These are phyloP conservation scores for Callyntrura sp. DNA, from an alignment of 2,888 invertebrate genomes.

Conservation along the genomic window DNA sequence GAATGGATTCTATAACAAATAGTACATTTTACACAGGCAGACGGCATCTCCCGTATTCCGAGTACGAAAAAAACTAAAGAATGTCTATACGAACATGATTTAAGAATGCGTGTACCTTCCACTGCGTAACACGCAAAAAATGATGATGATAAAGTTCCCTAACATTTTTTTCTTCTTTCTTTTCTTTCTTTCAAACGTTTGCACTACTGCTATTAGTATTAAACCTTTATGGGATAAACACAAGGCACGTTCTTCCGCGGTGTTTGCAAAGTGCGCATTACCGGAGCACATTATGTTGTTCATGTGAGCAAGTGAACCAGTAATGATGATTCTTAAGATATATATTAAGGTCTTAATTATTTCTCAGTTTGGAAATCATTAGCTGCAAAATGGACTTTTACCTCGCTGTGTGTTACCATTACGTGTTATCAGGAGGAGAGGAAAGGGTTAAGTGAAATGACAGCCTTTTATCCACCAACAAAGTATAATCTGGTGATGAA, in stretches of 20 bases:
- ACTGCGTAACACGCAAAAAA: too few species aligned
- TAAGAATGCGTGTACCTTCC: too few species aligned
- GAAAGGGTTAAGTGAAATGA: slow-evolving; percentile 66
- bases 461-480: slow-evolving; percentile 53
- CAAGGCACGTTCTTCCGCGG: slow-evolving; percentile 59
- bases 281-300: slow-evolving; percentile 15
- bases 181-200: slow-evolving; percentile 25
- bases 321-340: slow-evolving; percentile 71
- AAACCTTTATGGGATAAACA: slow-evolving; percentile 64
- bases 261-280: slow-evolving; percentile 21
- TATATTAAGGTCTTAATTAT: slow-evolving; percentile 78
- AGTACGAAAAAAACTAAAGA: too few species aligned
- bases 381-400: slow-evolving; percentile 66
- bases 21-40: too few species aligned
- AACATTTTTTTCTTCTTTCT: not conserved
- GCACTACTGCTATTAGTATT: slow-evolving; percentile 47
- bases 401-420: not conserved
- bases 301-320: slow-evolving; percentile 12
- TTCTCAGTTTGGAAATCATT: slow-evolving; percentile 78
- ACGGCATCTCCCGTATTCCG: too few species aligned
- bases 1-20: too few species aligned
- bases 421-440: too few species aligned
- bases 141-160: too few species aligned
- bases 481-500: slow-evolving; percentile 58
- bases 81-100: too few species aligned